phyloP scores from a whole-genome alignment of 2,797 vertebrate species.

The Periparus ater region DNA sequence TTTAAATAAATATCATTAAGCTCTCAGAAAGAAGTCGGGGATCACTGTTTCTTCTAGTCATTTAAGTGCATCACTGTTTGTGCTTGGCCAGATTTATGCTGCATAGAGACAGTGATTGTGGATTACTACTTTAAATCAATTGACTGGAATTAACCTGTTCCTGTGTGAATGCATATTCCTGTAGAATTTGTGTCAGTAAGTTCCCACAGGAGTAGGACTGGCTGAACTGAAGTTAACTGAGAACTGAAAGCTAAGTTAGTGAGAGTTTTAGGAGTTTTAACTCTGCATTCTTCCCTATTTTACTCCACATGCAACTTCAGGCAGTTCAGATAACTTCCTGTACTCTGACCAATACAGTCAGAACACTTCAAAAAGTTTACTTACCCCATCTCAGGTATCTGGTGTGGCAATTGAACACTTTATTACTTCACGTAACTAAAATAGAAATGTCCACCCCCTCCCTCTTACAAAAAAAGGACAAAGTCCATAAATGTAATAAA shows the following conservation, averaged over 20 bases:
- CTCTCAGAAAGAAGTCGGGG: not conserved
- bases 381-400: slow-evolving; percentile 30
- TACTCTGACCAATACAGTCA: not conserved
- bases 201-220: not conserved
- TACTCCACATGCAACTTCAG: not conserved
- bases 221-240: not conserved
- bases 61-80: not conserved
- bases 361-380: slow-evolving; percentile 6
- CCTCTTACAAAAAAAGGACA: not conserved
- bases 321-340: not conserved
- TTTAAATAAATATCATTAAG: not conserved
- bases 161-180: not conserved
- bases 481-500: not conserved
- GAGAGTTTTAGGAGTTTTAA: not conserved
- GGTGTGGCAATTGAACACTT: not conserved
- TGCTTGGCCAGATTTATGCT: not conserved
- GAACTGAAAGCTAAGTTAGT: not conserved
- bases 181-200: not conserved
- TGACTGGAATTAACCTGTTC: not conserved
- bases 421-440: not conserved
- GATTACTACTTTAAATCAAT: not conserved
- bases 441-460: not conserved
- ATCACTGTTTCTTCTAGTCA: not conserved
- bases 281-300: not conserved
- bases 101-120: not conserved